Evolutionary conservation across 1,140 invertebrate genomes (phyloP).

Genomic region (Holcopasites calliopsidis): DNA sequence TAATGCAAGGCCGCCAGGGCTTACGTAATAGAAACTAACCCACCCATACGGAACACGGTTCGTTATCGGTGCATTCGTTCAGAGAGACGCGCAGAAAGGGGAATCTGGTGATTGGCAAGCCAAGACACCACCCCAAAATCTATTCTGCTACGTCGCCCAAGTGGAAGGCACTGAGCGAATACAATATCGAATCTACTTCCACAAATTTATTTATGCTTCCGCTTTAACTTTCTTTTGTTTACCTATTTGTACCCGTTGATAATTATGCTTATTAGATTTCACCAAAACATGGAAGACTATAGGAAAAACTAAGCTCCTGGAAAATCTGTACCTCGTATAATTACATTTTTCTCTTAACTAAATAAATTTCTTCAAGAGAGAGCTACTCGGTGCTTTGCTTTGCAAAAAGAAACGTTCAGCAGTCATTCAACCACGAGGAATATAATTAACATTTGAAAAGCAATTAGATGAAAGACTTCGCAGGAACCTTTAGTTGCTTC

Average conservation of each 20-base stretch:
- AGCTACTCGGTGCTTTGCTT: too few relatives aligned
- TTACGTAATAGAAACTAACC: slow-evolving; percentile 71
- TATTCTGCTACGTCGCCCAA: neutral
- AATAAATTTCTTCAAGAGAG: neutral
- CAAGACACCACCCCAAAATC: neutral
- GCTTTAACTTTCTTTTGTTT: too few relatives aligned
- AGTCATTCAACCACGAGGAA: neutral
- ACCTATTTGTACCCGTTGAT: too few relatives aligned
- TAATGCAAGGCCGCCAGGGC: slow-evolving; percentile 73
- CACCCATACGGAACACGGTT: slow-evolving; percentile 70
- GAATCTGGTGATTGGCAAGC: neutral
- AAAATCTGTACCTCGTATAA: too few relatives aligned
- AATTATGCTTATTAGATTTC: too few relatives aligned
- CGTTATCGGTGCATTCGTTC: slow-evolving; percentile 68
- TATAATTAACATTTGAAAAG: neutral
- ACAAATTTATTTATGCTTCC: too few relatives aligned
- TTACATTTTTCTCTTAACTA: too few relatives aligned
- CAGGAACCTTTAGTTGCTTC: neutral
- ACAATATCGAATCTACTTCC: too few relatives aligned
- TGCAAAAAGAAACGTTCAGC: too few relatives aligned
- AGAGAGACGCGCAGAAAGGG: slow-evolving; percentile 33
- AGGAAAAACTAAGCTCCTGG: too few relatives aligned
- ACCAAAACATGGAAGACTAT: too few relatives aligned
- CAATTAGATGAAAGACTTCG: neutral
- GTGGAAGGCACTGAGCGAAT: neutral